These are phyloP conservation scores for Drosophila ohnishii DNA, from an alignment of 1,140 invertebrate species.

Conservation along the genomic window DNA sequence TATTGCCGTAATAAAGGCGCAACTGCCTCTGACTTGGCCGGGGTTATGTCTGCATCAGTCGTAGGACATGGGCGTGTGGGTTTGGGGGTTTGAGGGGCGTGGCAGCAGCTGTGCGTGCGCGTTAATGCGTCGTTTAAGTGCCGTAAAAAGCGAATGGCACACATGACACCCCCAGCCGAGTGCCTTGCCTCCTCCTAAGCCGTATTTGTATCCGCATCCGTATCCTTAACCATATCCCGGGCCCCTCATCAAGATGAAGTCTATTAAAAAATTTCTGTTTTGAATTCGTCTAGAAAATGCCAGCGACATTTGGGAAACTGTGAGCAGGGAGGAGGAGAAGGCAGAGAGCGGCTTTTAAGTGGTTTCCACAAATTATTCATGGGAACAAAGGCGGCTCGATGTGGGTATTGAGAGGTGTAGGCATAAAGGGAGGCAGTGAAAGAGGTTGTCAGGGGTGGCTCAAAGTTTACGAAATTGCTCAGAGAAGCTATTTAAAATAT, in stretches of 20 bases:
- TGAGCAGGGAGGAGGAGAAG: neutral
- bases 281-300: conserved; percentile 73
- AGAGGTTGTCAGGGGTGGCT: conserved; percentile 16
- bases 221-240: neutral
- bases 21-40: conserved; percentile 48
- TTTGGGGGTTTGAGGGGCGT: conserved; percentile 30
- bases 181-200: conserved; percentile 1
- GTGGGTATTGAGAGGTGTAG: neutral
- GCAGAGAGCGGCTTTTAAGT: conserved; percentile 58
- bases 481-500: conserved; percentile 1
- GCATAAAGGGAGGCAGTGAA: neutral
- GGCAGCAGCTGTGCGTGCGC: conserved; percentile 75
- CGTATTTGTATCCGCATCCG: conserved; percentile 11
- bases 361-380: conserved; percentile 78
- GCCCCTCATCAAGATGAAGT: conserved; percentile 43
- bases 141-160: conserved; percentile 76
- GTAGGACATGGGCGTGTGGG: conserved; percentile 42
- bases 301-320: conserved; percentile 57
- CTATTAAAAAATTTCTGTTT: conserved; percentile 78
- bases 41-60: conserved; percentile 38
- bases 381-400: conserved; percentile 47
- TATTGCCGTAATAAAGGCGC: conserved; percentile 78
- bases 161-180: conserved; percentile 27
- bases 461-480: conserved; percentile 23
- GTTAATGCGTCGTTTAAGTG: conserved; percentile 81